phyloP scores from a whole-genome alignment of 2,113 vertebrate genomes.

The Malurus melanocephalus region DNA sequence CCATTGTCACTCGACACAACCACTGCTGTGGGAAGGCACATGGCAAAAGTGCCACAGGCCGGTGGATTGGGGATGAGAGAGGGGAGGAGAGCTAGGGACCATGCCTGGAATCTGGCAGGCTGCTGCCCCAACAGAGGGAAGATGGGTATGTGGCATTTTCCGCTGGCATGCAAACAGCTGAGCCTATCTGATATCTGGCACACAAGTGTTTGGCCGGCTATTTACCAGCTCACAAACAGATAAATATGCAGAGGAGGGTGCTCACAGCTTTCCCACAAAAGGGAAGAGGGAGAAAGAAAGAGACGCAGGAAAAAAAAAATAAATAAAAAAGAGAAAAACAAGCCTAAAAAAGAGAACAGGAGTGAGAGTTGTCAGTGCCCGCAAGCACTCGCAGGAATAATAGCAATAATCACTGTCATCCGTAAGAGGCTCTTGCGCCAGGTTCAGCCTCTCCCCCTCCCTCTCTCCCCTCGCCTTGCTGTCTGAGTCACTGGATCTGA shows the following conservation, averaged over 20 bases:
- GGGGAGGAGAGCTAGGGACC: background rate
- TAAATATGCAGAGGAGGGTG: slow-evolving; percentile 13
- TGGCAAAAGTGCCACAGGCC: background rate
- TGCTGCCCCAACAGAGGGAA: background rate
- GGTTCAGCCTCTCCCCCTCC: slow-evolving; percentile 53
- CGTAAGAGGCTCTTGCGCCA: slow-evolving; percentile 53
- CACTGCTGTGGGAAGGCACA: background rate
- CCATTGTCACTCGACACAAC: background rate
- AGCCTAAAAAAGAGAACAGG: background rate
- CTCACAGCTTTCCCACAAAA: background rate
- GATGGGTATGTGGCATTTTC: slow-evolving; percentile 52
- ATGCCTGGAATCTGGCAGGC: background rate
- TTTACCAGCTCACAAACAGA: slow-evolving; percentile 24
- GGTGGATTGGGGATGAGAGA: background rate
- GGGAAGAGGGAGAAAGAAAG: background rate
- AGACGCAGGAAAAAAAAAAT: accelerated
- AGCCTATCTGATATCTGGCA: slow-evolving; percentile 55
- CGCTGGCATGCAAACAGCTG: slow-evolving; percentile 58
- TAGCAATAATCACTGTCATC: slow-evolving; percentile 60
- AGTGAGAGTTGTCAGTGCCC: slow-evolving; percentile 51
- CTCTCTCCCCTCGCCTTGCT: slow-evolving; percentile 46
- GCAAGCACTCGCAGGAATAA: slow-evolving; percentile 40
- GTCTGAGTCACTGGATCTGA: slow-evolving; percentile 71
- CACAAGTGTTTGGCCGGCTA: slow-evolving; percentile 38
- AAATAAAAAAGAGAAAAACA: background rate